Base-by-base conservation (phyloP, 23 tunicate genomes). In the Aplidium turbinatum region DNA sequence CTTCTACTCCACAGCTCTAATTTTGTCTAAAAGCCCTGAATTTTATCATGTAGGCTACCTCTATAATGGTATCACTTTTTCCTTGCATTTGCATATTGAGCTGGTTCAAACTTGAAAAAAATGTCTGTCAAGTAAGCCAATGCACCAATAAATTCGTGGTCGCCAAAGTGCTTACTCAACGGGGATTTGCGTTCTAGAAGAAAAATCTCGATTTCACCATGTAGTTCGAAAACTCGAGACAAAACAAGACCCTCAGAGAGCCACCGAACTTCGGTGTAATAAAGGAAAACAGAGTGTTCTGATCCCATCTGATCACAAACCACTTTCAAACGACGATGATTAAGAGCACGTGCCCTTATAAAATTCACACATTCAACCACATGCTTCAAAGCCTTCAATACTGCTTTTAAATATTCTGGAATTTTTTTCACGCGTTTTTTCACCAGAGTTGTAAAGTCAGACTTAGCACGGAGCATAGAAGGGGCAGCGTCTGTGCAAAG, bases 181-280 rank as follows among this genome's bases (percentile, higher is more conserved):
- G 50, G 72, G 72, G 50, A 65, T 65, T n/a, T n/a, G n/a, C n/a
- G n/a, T n/a, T n/a, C n/a, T n/a, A n/a, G n/a, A n/a, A n/a, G n/a
- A n/a, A n/a, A n/a, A n/a, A n/a, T n/a, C n/a, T n/a, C n/a, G n/a
- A n/a, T n/a, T n/a, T n/a, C n/a, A n/a, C n/a, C n/a, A n/a, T n/a
- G n/a, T n/a, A n/a, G n/a, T n/a, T n/a, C n/a, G n/a, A n/a, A n/a
- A n/a, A n/a, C n/a, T n/a, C n/a, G n/a, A n/a, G n/a, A n/a, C n/a
- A n/a, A n/a, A n/a, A n/a, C n/a, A 28, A 35, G 72, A 65, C 72
- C 72, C 50, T 50, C 38, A 65, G 72, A 65, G 72, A 38, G 72
- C 72, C 48, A 65, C 72, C 50, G 27, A 38, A 65, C 72, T 18
- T 65, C 72, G 5, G 72, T 65, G 72, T 65, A 30, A 36, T 38